Base-by-base conservation (phyloP, 2,888 invertebrate genomes). In the Spatulosminthurus flaviceps region DNA sequence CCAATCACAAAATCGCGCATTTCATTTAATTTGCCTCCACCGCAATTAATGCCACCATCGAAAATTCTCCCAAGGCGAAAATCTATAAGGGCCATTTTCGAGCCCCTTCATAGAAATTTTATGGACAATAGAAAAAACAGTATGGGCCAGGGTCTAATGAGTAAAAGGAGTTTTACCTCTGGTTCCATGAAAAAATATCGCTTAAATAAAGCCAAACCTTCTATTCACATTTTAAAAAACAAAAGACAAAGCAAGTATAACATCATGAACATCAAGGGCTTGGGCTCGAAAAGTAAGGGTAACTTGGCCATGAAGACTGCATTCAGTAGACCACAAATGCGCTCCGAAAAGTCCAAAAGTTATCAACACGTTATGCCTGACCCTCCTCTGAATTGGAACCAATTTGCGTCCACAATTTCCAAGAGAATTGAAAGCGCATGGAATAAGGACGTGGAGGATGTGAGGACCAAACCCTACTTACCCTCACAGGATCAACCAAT, bases 81-180 rank as follows among this genome's bases (percentile, higher is more conserved):
- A 22, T 70, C 70, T 21, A 41, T 70, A 4, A 26, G 70, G 21
- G 41, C 70, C 26, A 41, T 70, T 41, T 70, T 70, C 21, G 70
- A 29, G 13, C 70, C 70, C 11, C 16, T 70, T 2, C 9, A 70
- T 19, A 70, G 41, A 22, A 41, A 11, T 16, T 9, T 51, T 2
- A 13, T n/a, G 51, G 51, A 51, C 16, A 51, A 2, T 51, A 4
- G n/a, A 51, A 51, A 51, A 51, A 2, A 5, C 16, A 16, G 2
- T 11, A 13, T 51, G 19, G n/a, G 51, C 16, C 51, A 9, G 16
- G n/a, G n/a, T 51, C 16, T 51, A n/a, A n/a, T 13, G 5, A 51
- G 19, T 2, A 51, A 51, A 51, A 51, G 16, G n/a, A 51, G 51
- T 19, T n/a, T 51, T 2, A 51, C 51, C 1, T 13, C 51, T 9